Base-by-base conservation (phyloP, 2,888 invertebrate species). In the Pinctada fucata region DNA sequence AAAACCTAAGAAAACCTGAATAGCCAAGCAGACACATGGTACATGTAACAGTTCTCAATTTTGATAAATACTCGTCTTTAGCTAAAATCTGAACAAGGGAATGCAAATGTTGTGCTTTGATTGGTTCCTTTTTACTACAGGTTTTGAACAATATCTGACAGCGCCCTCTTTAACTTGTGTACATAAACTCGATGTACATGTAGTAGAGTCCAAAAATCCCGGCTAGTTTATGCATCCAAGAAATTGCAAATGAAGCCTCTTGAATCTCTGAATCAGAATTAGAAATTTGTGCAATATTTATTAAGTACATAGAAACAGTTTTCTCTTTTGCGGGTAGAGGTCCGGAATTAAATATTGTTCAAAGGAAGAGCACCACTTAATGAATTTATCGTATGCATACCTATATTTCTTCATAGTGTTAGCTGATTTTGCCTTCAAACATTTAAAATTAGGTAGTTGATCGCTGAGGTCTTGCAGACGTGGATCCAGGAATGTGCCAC, bases 341-440 rank as follows among this genome's bases (percentile, higher is more conserved):
- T 31, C 31, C 31, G 65, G 31, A 65, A 0, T 5, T 13, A 65
- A 65, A 65, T 5, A 5, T 13, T 5, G 65, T 10, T 10, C 65
- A 13, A 65, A 65, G n/a, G 65, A 65, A 4, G 5, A 10, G n/a
- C 65, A 2, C 65, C 65, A 65, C 16, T 65, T 10, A 65, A 31
- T 16, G 31, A 65, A 5, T 65, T 65, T 65, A 31, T 65, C 4
- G 31, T 65, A 65, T 65, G 65, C 65, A 31, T 65, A 65, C 31
- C 65, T 65, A 65, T 65, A 65, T 65, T 65, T 65, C n/a, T 5
- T 65, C n/a, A n/a, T 65, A 16, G 65, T 65, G 65, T 65, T 65
- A 16, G n/a, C 65, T 65, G 65, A n/a, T 13, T 13, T 65, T 5
- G 65, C 65, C 65, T 10, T 65, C n/a, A 65, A 65, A 31, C 1